Conservation (phyloP, 2,797 vertebrate genomes). For the Staurois parvus region DNA sequence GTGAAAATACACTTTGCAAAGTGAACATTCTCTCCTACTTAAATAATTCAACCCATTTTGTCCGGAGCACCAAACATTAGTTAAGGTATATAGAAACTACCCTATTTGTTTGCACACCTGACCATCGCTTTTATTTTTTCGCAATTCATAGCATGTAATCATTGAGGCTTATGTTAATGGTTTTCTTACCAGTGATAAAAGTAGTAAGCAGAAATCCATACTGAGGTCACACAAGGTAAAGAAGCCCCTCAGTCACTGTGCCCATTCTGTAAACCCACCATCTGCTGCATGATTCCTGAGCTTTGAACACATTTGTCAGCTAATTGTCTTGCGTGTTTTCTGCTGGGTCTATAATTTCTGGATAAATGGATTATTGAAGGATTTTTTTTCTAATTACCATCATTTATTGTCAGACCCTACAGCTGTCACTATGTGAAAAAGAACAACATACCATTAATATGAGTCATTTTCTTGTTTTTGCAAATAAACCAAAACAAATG, state of each 20-base stretch:
- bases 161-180: not conserved
- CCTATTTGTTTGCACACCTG: too few species aligned
- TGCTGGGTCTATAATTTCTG: conserved; percentile 48
- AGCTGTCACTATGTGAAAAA: conserved; percentile 17
- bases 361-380: conserved; percentile 55
- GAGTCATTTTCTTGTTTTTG: not conserved
- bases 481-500: not conserved
- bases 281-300: conserved; percentile 60
- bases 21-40: too few species aligned
- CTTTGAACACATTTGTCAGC: conserved; percentile 39
- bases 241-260: not conserved
- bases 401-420: conserved; percentile 41
- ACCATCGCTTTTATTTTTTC: not conserved
- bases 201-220: conserved; percentile 5
- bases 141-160: not conserved
- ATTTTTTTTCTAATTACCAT: conserved; percentile 59
- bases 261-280: conserved; percentile 36
- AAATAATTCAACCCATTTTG: too few species aligned
- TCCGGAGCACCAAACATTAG: not conserved
- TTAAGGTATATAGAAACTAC: not conserved
- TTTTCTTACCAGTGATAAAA: not conserved
- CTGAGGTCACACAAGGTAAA: conserved; percentile 28
- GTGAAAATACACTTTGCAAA: too few species aligned
- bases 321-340: conserved; percentile 51
- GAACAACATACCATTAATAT: not conserved